A percentile compares a stretch with the other conserved stretches of the same genome.
Evolutionary conservation across 2,888 invertebrate species (phyloP).

Genomic region (Lobophora halterata): DNA sequence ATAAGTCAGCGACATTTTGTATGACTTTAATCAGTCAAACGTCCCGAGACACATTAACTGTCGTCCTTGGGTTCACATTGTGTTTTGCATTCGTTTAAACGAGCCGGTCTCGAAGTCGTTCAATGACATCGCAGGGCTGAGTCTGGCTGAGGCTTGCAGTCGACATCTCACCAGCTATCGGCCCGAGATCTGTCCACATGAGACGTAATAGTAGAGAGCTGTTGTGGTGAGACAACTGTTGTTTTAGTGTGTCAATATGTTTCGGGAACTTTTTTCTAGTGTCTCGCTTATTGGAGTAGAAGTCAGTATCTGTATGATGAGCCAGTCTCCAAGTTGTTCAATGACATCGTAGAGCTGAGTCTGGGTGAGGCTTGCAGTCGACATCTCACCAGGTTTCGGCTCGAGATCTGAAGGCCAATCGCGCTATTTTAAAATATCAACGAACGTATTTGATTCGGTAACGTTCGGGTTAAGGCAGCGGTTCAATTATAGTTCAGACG

Average conservation of each 20-base stretch:
- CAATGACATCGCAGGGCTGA: slow-evolving; percentile 60
- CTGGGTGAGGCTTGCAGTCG: slow-evolving; percentile 65
- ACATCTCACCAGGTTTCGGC: slow-evolving; percentile 68
- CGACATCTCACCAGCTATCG: slow-evolving; percentile 70
- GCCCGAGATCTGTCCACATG: slow-evolving; percentile 62
- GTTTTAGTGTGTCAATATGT: slow-evolving; percentile 32
- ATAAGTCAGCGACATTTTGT: slow-evolving; percentile 1
- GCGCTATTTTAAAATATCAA: too few species aligned
- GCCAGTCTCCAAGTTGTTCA: slow-evolving; percentile 61
- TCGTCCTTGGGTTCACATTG: slow-evolving; percentile 51
- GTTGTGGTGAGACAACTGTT: slow-evolving; percentile 22
- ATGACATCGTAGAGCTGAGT: slow-evolving; percentile 59
- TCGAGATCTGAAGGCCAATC: too few species aligned
- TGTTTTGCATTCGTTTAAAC: slow-evolving; percentile 55
- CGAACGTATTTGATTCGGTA: too few species aligned
- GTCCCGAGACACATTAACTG: slow-evolving; percentile 40
- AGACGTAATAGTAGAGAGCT: slow-evolving; percentile 28
- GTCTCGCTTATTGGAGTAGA: too few species aligned
- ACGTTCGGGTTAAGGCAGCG: too few species aligned
- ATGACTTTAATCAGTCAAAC: slow-evolving; percentile 34
- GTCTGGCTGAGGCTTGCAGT: slow-evolving; percentile 64
- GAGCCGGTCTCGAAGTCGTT: slow-evolving; percentile 58
- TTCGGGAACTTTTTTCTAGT: background rate
- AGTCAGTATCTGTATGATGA: too few species aligned
- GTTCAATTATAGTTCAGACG: too few species aligned